Evolutionary conservation across 2,113 vertebrate species (phyloP).

Genomic region (Sinocyclocheilus grahami): DNA sequence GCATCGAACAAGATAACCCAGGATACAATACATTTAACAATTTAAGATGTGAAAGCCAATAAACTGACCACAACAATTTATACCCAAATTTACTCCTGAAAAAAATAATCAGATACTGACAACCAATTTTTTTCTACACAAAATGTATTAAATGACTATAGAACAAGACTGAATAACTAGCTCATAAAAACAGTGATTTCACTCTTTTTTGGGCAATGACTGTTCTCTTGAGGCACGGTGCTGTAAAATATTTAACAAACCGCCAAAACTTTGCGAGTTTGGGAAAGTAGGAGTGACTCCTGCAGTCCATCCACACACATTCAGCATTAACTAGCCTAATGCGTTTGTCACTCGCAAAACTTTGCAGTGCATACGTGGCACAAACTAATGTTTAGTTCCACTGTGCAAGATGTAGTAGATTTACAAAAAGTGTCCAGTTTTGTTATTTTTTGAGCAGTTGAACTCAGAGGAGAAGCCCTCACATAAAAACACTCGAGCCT

Average conservation of each 20-base stretch:
- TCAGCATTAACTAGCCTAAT: background rate
- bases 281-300: background rate
- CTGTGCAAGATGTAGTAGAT: background rate
- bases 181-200: background rate
- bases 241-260: background rate
- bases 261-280: background rate
- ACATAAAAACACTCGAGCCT: conserved; percentile 28
- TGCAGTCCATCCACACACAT: conserved; percentile 25
- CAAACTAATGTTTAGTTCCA: conserved; percentile 1
- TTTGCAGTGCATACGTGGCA: conserved; percentile 2
- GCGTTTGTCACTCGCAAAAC: background rate
- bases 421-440: background rate
- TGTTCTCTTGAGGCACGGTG: background rate
- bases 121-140: background rate
- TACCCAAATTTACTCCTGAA: background rate
- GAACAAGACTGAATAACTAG: background rate
- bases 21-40: background rate
- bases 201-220: background rate
- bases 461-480: background rate
- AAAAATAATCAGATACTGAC: background rate
- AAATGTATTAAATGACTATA: background rate
- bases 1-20: background rate
- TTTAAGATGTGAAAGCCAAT: background rate
- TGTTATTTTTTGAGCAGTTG: conserved; percentile 4
- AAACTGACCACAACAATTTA: background rate